Evolutionary conservation across 92 coral and sea anemone genomes (phyloP).

Genomic region (Umimayanthus kanabou): DNA sequence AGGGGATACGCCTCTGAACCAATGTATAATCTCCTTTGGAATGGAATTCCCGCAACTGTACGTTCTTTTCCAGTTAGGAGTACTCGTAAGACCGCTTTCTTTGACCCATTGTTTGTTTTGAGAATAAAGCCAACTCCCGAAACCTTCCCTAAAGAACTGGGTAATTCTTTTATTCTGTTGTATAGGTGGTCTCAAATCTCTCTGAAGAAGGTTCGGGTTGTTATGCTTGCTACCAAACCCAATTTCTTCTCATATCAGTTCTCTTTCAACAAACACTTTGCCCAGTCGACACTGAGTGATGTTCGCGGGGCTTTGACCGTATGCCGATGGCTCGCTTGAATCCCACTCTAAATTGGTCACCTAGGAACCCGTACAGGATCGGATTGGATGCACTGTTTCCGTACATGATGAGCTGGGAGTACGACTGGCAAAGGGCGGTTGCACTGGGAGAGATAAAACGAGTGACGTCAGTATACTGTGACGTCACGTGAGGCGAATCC

Average conservation of each 20-base stretch:
- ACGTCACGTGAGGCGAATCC: background rate
- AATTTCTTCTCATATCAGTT: background rate
- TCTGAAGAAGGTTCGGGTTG: background rate
- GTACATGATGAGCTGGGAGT: conserved; percentile 80
- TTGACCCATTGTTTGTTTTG: background rate
- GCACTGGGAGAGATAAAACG: conserved; percentile 33
- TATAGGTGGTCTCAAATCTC: background rate
- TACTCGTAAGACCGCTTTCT: no score
- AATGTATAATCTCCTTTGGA: no score
- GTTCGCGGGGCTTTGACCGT: conserved; percentile 19
- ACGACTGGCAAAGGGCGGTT: conserved; percentile 62
- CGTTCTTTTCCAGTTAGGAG: no score
- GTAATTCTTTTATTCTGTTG: background rate
- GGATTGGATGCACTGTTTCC: conserved; percentile 96
- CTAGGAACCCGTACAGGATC: conserved; percentile 90
- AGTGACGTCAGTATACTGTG: background rate
- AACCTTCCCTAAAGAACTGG: no score
- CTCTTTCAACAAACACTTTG: conserved; percentile 37
- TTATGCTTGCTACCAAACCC: no score
- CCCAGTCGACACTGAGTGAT: conserved; percentile 30
- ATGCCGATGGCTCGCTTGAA: conserved; percentile 79
- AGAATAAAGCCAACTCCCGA: background rate
- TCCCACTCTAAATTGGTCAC: conserved; percentile 88
- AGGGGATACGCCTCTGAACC: no score
- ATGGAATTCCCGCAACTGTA: no score